Conservation (phyloP, 2,113 vertebrate genomes). For the Lepidothrix coronata region DNA sequence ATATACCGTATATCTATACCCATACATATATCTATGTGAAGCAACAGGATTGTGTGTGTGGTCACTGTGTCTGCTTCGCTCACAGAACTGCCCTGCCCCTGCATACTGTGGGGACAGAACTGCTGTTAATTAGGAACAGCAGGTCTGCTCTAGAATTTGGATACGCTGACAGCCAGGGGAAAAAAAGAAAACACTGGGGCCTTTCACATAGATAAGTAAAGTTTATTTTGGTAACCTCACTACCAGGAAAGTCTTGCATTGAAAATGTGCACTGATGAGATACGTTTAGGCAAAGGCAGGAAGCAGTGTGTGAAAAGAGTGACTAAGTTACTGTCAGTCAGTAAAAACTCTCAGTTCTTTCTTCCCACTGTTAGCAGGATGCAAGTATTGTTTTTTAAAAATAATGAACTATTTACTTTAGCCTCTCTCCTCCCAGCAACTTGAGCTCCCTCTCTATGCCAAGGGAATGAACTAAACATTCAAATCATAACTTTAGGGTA, state of each 20-base stretch:
- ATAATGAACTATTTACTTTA: not conserved
- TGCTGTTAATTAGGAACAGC: not conserved
- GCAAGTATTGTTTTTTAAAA: not conserved
- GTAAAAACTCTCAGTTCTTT: not conserved
- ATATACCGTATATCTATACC: slow-evolving; percentile 66
- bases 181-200: not conserved
- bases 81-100: not conserved
- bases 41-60: slow-evolving; percentile 63
- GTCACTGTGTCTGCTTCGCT: slow-evolving; percentile 59
- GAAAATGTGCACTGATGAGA: not conserved
- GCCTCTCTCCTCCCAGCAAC: not conserved
- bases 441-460: not conserved
- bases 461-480: not conserved
- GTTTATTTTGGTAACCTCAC: not conserved
- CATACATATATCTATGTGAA: slow-evolving; percentile 68
- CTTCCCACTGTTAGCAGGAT: not conserved
- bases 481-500: not conserved
- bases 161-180: not conserved
- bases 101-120: not conserved
- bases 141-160: not conserved
- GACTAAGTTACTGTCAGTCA: not conserved
- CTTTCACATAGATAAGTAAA: not conserved
- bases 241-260: not conserved
- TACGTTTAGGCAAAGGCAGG: not conserved
- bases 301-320: not conserved